phyloP scores from a whole-genome alignment of 2,888 invertebrate genomes.

The Octonoba sinensis region DNA sequence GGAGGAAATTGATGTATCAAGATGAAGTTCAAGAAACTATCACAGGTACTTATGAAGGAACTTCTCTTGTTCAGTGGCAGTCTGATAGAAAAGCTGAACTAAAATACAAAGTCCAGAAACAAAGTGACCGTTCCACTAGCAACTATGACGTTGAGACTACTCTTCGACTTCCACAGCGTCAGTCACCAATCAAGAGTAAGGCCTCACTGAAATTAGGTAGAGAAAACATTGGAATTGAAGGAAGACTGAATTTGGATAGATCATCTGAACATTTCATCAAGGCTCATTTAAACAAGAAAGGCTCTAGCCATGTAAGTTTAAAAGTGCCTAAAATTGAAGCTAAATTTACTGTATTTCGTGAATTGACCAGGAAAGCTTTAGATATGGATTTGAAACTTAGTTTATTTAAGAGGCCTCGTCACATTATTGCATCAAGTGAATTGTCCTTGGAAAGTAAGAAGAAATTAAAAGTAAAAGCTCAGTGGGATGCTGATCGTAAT shows the following conservation, averaged over 20 bases:
- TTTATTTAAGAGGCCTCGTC: slow-evolving; percentile 5
- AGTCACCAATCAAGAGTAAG: slow-evolving; percentile 39
- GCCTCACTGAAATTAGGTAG: slow-evolving; percentile 16
- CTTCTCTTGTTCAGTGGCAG: slow-evolving; percentile 39
- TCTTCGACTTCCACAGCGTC: slow-evolving; percentile 22
- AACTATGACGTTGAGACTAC: slow-evolving; percentile 58
- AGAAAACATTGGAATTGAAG: slow-evolving; percentile 31
- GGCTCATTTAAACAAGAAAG: slow-evolving; percentile 21
- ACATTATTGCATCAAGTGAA: slow-evolving; percentile 17
- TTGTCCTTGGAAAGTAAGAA: slow-evolving; percentile 19
- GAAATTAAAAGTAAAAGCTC: slow-evolving; percentile 10
- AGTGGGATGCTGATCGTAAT: slow-evolving; percentile 18
- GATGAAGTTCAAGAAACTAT: slow-evolving; percentile 50
- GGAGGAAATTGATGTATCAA: slow-evolving; percentile 22
- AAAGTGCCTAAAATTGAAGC: slow-evolving; percentile 32
- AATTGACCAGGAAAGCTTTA: slow-evolving; percentile 16
- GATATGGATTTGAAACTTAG: slow-evolving; percentile 36
- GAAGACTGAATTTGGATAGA: slow-evolving; percentile 16
- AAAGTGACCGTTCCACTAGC: slow-evolving; percentile 24
- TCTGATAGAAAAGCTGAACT: slow-evolving; percentile 23
- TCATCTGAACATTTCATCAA: slow-evolving; percentile 28
- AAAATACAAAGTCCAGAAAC: slow-evolving; percentile 31
- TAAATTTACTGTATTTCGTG: slow-evolving; percentile 19
- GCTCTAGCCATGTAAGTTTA: slow-evolving; percentile 17
- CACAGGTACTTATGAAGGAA: slow-evolving; percentile 31